Conservation (phyloP, 2,888 invertebrate species). For the Chrysina gloriosa region DNA sequence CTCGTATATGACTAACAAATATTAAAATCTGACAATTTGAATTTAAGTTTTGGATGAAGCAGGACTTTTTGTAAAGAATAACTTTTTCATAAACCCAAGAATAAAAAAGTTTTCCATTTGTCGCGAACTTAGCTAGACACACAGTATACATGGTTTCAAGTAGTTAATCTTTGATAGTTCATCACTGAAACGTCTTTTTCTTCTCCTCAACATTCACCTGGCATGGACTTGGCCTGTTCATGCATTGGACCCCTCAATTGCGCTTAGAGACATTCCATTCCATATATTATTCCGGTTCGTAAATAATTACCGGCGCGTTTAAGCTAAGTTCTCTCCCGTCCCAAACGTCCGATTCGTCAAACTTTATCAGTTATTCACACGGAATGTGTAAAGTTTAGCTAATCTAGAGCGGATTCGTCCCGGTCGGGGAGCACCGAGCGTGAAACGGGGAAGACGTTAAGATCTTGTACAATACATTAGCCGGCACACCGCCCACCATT, state of each 20-base stretch:
- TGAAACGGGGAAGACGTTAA: background rate
- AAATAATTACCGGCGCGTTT: conserved; percentile 36
- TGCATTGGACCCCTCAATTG: no score
- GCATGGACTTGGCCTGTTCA: no score
- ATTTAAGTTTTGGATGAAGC: no score
- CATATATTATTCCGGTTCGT: conserved; percentile 22
- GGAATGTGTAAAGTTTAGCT: conserved; percentile 38
- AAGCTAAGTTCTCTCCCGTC: conserved; percentile 28
- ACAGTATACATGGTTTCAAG: no score
- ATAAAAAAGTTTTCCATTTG: background rate
- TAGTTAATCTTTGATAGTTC: no score
- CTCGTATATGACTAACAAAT: no score
- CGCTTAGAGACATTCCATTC: conserved; percentile 7
- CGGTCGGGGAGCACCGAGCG: background rate
- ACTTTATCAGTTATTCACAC: conserved; percentile 39
- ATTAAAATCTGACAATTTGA: no score
- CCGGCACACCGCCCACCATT: conserved; percentile 19
- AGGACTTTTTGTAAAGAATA: background rate
- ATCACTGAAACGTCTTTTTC: no score
- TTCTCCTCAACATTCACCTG: no score
- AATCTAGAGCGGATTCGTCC: conserved; percentile 35
- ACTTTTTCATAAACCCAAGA: background rate
- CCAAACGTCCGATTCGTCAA: conserved; percentile 38
- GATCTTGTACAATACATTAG: conserved; percentile 28
- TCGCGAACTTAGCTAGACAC: no score